Evolutionary conservation across 1,140 invertebrate species (phyloP).

Genomic region (Arctopsyche grandis): DNA sequence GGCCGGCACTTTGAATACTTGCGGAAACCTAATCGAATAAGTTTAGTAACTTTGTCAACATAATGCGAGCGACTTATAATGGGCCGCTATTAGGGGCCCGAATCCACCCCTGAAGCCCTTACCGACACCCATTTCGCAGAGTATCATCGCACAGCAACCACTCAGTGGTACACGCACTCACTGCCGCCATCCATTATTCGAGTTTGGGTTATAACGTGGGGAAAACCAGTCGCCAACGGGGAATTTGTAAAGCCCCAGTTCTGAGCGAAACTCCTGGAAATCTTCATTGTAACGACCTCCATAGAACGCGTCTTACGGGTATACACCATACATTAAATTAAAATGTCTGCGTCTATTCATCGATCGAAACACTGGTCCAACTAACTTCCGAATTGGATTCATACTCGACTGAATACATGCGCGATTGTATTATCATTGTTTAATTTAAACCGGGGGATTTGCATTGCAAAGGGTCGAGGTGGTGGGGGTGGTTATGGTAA

Average conservation of each 20-base stretch:
- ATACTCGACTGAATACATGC: neutral
- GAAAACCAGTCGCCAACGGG: too few relatives aligned
- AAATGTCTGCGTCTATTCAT: too few relatives aligned
- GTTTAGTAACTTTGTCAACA: conserved; percentile 38
- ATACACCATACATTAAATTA: too few relatives aligned
- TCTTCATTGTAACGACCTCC: too few relatives aligned
- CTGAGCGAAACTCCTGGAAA: too few relatives aligned
- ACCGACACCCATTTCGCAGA: neutral
- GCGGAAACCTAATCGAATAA: conserved; percentile 48
- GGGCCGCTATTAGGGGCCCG: neutral
- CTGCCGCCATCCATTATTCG: too few relatives aligned
- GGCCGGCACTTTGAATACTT: conserved; percentile 43
- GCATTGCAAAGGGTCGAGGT: too few relatives aligned
- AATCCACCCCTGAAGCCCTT: neutral
- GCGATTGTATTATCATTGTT: neutral
- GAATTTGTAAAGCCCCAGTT: too few relatives aligned
- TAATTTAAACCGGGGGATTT: neutral
- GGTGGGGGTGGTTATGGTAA: neutral
- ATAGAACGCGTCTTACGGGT: too few relatives aligned
- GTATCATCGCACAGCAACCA: neutral
- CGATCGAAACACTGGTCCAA: too few relatives aligned
- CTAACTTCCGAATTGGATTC: neutral
- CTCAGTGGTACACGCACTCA: too few relatives aligned
- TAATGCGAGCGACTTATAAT: conserved; percentile 27
- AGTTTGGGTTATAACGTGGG: too few relatives aligned